A percentile compares a stretch with the other conserved stretches of the same genome.
Evolutionary conservation across 2,113 vertebrate species (phyloP).

Genomic region (Dinomys branickii): DNA sequence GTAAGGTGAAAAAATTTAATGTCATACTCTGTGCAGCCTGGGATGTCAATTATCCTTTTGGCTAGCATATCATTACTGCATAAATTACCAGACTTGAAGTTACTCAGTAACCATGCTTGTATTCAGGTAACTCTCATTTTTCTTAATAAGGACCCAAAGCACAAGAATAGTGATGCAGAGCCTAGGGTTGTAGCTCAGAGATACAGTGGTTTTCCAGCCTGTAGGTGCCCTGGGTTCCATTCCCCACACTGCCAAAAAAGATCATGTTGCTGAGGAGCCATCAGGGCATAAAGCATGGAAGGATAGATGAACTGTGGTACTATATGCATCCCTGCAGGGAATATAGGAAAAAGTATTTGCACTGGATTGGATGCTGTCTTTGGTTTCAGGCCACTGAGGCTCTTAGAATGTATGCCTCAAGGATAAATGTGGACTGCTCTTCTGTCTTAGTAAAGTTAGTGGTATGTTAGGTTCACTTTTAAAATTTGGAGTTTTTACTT

Average conservation of each 20-base stretch:
- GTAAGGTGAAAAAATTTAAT: not conserved
- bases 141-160: not conserved
- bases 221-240: not conserved
- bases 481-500: constrained; percentile 26
- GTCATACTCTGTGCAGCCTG: not conserved
- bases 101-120: too few relatives aligned
- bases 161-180: not conserved
- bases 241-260: not conserved
- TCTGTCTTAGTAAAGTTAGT: not conserved
- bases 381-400: not conserved
- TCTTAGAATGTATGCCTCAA: not conserved
- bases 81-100: not conserved
- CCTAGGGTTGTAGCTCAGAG: not conserved
- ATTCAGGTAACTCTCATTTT: not conserved
- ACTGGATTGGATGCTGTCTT: not conserved
- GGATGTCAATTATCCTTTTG: not conserved
- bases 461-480: not conserved
- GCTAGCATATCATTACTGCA: not conserved
- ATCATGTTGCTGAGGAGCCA: not conserved
- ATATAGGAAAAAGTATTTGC: not conserved
- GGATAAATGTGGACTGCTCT: not conserved
- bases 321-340: not conserved
- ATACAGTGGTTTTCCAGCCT: not conserved
- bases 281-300: not conserved
- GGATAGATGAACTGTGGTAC: not conserved